Percentiles rank a stretch among this genome's conserved stretches.
These are phyloP conservation scores for Lutraria rhynchaena DNA, from an alignment of 1,140 invertebrate species.

Conservation along the genomic window DNA sequence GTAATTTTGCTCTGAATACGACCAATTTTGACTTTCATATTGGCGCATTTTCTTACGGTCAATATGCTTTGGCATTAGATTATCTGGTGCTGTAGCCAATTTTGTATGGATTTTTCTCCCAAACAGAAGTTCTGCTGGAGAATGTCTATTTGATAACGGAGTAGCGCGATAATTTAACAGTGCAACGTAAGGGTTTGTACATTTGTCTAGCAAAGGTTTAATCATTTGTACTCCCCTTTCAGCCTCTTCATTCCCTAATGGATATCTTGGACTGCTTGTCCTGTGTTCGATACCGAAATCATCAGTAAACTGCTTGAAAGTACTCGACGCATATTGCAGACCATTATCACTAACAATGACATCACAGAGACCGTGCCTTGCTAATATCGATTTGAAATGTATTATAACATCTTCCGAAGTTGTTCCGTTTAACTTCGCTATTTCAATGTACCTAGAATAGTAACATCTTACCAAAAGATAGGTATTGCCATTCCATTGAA, in stretches of 20 bases:
- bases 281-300: no score
- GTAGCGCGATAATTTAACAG: conserved; percentile 46
- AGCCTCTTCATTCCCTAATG: no score
- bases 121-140: conserved; percentile 33
- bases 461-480: no score
- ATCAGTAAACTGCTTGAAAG: no score
- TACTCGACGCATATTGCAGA: no score
- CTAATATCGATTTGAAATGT: no score
- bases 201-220: conserved; percentile 1
- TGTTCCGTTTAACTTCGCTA: conserved; percentile 13
- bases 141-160: background rate
- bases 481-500: no score
- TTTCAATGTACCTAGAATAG: conserved; percentile 57
- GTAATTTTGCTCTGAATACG: background rate
- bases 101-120: conserved; percentile 57
- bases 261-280: no score
- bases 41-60: background rate
- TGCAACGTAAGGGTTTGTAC: conserved; percentile 57
- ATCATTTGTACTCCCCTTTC: background rate
- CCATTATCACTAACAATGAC: no score
- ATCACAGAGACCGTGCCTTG: no score
- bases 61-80: conserved; percentile 7
- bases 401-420: no score
- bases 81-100: conserved; percentile 16
- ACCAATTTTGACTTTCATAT: background rate